Conservation (phyloP, 1,140 invertebrate species). For the Cherax quadricarinatus region DNA sequence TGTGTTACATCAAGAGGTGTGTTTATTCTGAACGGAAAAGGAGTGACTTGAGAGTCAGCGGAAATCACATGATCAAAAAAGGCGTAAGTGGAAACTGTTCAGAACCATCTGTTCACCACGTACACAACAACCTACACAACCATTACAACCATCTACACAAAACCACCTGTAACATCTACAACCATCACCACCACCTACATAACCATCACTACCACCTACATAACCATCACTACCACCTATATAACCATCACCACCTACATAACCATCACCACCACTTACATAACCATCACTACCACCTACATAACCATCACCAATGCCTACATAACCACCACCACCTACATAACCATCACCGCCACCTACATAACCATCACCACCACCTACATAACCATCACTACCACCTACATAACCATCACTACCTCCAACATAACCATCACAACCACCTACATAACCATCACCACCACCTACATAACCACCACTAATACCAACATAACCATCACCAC, state of each 20-base stretch:
- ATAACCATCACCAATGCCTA: neutral
- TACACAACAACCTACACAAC: neutral
- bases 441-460: neutral
- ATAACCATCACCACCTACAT: neutral
- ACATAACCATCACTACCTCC: neutral
- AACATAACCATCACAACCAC: neutral
- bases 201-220: neutral
- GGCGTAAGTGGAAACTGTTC: no score
- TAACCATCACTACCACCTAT: neutral
- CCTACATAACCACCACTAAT: neutral
- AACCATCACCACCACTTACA: neutral
- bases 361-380: neutral
- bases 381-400: neutral
- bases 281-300: neutral
- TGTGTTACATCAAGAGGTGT: no score
- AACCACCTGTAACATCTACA: no score
- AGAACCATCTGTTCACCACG: no score
- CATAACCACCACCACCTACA: neutral
- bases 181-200: neutral
- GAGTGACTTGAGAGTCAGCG: no score
- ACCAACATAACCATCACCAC: neutral
- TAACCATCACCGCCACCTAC: neutral
- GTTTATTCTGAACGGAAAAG: no score
- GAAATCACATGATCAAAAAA: no score
- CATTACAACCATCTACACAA: neutral